These are phyloP conservation scores for Bubo bubo DNA, from an alignment of 2,113 vertebrate species.

Conservation along the genomic window DNA sequence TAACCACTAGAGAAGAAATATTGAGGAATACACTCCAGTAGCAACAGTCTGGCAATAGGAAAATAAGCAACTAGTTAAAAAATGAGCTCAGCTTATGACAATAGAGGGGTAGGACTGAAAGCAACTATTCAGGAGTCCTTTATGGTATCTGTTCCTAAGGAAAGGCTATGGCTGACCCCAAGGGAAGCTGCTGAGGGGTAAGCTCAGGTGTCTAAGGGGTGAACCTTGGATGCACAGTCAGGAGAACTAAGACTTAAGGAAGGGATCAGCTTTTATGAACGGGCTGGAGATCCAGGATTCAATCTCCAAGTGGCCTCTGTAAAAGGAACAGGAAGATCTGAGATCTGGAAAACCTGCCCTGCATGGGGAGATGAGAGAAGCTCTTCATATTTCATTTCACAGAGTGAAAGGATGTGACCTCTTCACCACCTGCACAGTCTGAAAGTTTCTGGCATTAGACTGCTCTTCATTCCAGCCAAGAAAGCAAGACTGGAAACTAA, in stretches of 20 bases:
- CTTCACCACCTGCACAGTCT: not conserved
- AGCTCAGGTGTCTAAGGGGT: not conserved
- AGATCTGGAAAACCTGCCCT: not conserved
- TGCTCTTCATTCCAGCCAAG: not conserved
- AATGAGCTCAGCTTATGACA: not conserved
- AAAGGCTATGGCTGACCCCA: not conserved
- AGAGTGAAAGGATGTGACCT: not conserved
- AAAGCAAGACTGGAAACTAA: not conserved
- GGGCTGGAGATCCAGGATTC: not conserved
- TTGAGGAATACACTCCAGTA: not conserved
- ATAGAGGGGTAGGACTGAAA: not conserved
- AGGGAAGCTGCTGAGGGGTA: not conserved
- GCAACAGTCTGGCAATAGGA: not conserved
- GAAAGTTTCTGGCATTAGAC: not conserved
- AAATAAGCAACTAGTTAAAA: not conserved
- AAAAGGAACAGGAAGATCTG: not conserved
- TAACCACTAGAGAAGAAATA: not conserved
- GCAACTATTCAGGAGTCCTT: not conserved
- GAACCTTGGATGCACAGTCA: not conserved
- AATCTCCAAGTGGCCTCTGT: not conserved
- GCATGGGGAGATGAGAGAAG: not conserved
- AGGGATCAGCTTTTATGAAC: not conserved
- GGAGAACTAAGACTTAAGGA: not conserved
- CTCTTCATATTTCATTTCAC: not conserved
- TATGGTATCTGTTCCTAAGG: accelerated